phyloP scores from a whole-genome alignment of 2,113 vertebrate species.

The Bubo blakistoni region DNA sequence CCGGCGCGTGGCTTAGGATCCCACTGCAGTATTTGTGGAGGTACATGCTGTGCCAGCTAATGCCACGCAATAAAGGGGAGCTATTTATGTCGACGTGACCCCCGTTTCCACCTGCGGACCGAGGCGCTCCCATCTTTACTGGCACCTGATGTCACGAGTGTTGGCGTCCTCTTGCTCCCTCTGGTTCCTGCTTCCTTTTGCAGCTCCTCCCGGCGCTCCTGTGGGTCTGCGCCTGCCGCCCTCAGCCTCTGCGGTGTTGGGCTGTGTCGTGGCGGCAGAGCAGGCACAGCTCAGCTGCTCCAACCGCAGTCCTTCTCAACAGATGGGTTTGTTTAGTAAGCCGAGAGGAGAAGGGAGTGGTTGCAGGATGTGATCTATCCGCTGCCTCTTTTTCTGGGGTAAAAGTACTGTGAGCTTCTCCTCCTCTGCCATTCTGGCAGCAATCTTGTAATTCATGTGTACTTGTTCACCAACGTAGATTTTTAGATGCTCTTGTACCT shows the following conservation, averaged over 20 bases:
- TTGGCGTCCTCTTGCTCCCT: neutral
- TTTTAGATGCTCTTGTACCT: neutral
- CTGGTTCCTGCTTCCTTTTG: neutral
- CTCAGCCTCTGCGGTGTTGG: neutral
- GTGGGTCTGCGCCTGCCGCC: neutral
- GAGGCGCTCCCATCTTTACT: neutral
- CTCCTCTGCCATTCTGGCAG: neutral
- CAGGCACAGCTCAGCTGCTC: neutral
- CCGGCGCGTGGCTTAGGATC: rapidly evolving
- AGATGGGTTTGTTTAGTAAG: neutral
- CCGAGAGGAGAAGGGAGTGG: neutral
- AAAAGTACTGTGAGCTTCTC: neutral
- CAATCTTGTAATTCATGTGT: rapidly evolving
- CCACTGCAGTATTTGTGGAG: neutral
- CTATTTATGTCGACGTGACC: neutral
- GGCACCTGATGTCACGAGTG: neutral
- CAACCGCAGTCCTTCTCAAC: neutral
- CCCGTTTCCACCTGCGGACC: neutral
- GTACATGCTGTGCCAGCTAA: rapidly evolving
- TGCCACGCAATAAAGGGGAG: rapidly evolving
- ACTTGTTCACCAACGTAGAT: neutral
- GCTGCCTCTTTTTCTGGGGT: neutral
- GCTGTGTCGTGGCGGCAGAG: neutral
- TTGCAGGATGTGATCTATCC: neutral
- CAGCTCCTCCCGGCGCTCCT: too few species aligned